Evolutionary conservation across 1,140 invertebrate species (phyloP), one percentile per base, ranked within the genome.

Genomic region (Varroa destructor): DNA sequence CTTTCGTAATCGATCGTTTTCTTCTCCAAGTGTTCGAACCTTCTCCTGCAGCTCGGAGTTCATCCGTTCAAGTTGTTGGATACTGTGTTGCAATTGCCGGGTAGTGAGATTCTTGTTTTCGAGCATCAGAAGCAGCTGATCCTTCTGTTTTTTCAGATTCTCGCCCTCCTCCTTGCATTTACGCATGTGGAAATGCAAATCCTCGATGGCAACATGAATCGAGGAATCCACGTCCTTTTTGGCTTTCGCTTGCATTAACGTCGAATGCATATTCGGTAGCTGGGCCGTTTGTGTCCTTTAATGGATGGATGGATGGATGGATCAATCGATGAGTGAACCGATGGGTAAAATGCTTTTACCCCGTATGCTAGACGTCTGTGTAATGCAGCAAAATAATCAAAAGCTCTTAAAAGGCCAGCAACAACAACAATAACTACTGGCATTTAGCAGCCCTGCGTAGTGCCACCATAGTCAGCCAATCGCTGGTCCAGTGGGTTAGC

Each of bases 31-130:
- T 14, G 61, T 67, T 4, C 61, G 61, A 67, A 67, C 61, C 46
- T 67, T 67, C 61, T 67, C 61, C 61, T 67, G 61, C 40, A 67
- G 61, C 37, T 67, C 61, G 36, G 61, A 67, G 37, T 67, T 67
- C 61, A 67, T 67, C 61, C 61, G 61, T 40, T 67, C 61, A 3
- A 67, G 61, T 40, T 67, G 61, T 67, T 67, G 61, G 37, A 67
- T 67, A 37, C 61, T 67, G 12, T 67, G 61, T 2, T 67, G 61
- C 14, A 67, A 46, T 43, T 67, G 61, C 61, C 61, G 61, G n/a
- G 61, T 37, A 2, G 61, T 67, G 1, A 67, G 61, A 37, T 40
- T 67, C 61, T 67, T 67, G 61, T 67, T 67, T 12, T 67, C 61
- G 61, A 67, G 61, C 61, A 67, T 67, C 37, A 43, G 37, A 2